phyloP scores from a whole-genome alignment of 2,888 invertebrate species.

The Eupithecia pulchellata region DNA sequence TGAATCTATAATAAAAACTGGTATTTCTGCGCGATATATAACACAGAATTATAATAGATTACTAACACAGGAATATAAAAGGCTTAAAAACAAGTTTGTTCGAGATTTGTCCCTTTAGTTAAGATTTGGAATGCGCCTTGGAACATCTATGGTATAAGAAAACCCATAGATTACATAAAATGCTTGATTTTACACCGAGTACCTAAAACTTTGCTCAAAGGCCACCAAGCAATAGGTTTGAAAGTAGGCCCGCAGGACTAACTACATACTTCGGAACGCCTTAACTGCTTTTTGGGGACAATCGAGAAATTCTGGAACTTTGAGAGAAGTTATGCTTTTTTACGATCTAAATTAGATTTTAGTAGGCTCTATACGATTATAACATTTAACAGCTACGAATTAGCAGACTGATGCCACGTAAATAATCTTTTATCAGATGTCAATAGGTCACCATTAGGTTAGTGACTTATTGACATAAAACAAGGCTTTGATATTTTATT shows the following conservation, averaged over 20 bases:
- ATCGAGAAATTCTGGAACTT: conserved; percentile 29
- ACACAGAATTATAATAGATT: no score
- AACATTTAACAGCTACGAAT: background rate
- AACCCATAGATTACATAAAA: background rate
- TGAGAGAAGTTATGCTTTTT: conserved; percentile 22
- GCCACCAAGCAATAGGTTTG: conserved; percentile 33
- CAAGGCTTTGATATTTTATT: no score
- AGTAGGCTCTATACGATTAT: conserved; percentile 3
- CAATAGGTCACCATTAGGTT: no score
- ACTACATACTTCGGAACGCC: conserved; percentile 27
- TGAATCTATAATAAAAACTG: no score
- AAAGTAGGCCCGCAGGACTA: conserved; percentile 29
- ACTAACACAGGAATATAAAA: no score
- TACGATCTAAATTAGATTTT: conserved; percentile 11
- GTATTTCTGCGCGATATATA: no score
- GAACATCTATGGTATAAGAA: background rate
- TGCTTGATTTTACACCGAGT: conserved; percentile 27
- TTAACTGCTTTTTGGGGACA: conserved; percentile 34
- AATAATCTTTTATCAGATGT: no score
- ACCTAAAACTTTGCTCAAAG: conserved; percentile 25
- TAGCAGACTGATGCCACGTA: no score
- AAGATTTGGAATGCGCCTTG: background rate
- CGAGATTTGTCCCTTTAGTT: no score
- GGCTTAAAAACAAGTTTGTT: no score
- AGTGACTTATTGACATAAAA: no score